Evolutionary conservation across 2,113 vertebrate genomes (phyloP), one percentile per base, ranked within the genome.

Genomic region (Rhinoderma darwinii): DNA sequence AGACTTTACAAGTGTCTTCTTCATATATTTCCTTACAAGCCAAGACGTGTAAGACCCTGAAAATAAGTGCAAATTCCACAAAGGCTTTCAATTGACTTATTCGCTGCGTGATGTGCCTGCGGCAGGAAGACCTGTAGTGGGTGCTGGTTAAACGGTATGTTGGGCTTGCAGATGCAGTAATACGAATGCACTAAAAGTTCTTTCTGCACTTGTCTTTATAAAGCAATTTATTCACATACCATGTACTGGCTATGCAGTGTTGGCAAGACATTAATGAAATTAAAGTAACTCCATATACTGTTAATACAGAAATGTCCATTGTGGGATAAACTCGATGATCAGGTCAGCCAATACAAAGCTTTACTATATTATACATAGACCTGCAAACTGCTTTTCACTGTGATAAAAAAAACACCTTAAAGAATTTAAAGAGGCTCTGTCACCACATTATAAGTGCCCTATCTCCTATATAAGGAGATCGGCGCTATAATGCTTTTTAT

Each of bases 1-100:
- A 81, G 78, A 63, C 37, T 15, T 61, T 81, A 81, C 78, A 81
- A 63, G 78, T 63, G 78, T 81, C 78, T 61, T 66, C 37, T 44
- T 30, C 39, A 27, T 44, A 17, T 15, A 66, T 44, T 37, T 43
- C 25, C n/a, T 63, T 30, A 30, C 79, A 82, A 63, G 79, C 79
- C 59, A 63, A 66, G 79, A 66, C 79, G 15, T 43, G 79, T 30
- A 56, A 56, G 50, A 54, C 50, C 51, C 32, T 80, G 51, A 56
- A 80, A 80, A 80, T 5, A 17, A n/a, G n/a, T 82, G 12, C 30
- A 39, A 43, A 63, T 82, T 82, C 56, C 79, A 32, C 79, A 66
- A 27, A 82, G 79, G 39, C 15, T 61, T 81, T 80, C 30, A 54
- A 80, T 32, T 61, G 56, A 59, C 35, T 61, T 18, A 81, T 6